phyloP scores from a whole-genome alignment of 92 coral and sea anemone species.

The Plumapathes pennacea region DNA sequence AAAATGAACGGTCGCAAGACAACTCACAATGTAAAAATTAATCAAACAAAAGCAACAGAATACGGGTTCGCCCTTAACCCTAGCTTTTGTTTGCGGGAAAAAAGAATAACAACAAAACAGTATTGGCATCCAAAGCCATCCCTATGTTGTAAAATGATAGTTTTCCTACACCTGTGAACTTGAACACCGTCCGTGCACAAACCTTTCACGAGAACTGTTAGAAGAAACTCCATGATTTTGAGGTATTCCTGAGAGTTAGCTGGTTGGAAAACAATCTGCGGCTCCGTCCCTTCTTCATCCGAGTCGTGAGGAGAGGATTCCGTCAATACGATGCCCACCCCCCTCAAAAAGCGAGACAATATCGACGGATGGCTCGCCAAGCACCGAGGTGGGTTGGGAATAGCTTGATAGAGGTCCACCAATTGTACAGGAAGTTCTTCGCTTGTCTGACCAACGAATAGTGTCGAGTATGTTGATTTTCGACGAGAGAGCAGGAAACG shows the following conservation, averaged over 20 bases:
- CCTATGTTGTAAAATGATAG: too few species aligned
- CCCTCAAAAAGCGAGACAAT: conserved; percentile 63
- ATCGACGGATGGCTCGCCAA: conserved; percentile 45
- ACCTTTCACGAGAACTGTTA: conserved; percentile 71
- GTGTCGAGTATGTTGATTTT: too few species aligned
- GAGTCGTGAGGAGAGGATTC: conserved; percentile 56
- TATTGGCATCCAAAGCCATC: too few species aligned
- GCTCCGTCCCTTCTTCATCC: conserved; percentile 66
- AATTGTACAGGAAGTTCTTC: conserved; percentile 59
- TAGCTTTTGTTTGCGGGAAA: too few species aligned
- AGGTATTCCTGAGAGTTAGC: conserved; percentile 68
- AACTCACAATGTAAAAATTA: too few species aligned
- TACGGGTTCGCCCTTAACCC: too few species aligned
- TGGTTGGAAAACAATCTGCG: conserved; percentile 80
- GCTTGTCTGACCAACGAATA: conserved; percentile 78
- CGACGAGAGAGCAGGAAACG: too few species aligned
- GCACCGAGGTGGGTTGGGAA: conserved; percentile 60
- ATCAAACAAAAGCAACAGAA: too few species aligned
- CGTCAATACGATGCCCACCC: conserved; percentile 62
- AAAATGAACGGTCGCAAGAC: too few species aligned
- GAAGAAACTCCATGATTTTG: conserved; percentile 58
- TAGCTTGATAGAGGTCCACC: conserved; percentile 65
- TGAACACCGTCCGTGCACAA: background rate
- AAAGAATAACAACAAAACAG: too few species aligned
- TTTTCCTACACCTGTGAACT: background rate